Base-by-base conservation (phyloP, 2,113 vertebrate species). In the Cyanistes caeruleus region DNA sequence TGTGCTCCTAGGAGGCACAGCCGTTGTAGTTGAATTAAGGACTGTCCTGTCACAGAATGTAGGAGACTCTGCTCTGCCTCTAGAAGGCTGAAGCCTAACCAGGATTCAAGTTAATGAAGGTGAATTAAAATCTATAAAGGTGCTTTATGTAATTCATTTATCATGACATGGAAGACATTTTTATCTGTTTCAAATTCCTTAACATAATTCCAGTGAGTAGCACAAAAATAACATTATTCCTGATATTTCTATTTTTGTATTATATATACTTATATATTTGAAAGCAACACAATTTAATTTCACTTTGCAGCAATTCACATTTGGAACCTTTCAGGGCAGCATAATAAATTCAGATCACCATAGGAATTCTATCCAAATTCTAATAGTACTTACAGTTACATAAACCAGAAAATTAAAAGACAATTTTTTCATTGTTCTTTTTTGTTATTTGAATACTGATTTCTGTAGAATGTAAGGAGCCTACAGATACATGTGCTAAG, bases 271-370 rank as follows among this genome's bases (percentile, higher is more conserved):
- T 23, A 90, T 46, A 25, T 84, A 74, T 35, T 87, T 91, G 86
- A 90, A 81, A 96, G 31, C 79, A 87, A 80, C 33, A 53, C 39
- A 69, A 90, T 94, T 93, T 72, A 68, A 53, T 96, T 96, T 94
- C 39, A 85, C 37, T 87, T 85, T 43, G 67, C 22, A 73, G 46
- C 31, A 86, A 49, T 48, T 96, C 63, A 60, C 52, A 78, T 89
- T 91, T 91, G 22, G 68, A 88, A 5, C 51, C 10, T 86, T 95
- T 93, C 72, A 68, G 76, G 62, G 84, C 41, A 97, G 69, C 62
- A 84, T 87, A 94, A 94, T 78, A 95, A 95, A 85, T 94, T 97
- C 83, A 96, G 39, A 80, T 67, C 67, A 58, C 35, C 39, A 52
- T 2, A 80, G 31, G 79, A 90, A 88, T 77, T 28, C 52, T 9